A percentile compares a stretch with the other conserved stretches of the same genome.
phyloP scores from a whole-genome alignment of 2,113 vertebrate genomes.

The Columba janthina region DNA sequence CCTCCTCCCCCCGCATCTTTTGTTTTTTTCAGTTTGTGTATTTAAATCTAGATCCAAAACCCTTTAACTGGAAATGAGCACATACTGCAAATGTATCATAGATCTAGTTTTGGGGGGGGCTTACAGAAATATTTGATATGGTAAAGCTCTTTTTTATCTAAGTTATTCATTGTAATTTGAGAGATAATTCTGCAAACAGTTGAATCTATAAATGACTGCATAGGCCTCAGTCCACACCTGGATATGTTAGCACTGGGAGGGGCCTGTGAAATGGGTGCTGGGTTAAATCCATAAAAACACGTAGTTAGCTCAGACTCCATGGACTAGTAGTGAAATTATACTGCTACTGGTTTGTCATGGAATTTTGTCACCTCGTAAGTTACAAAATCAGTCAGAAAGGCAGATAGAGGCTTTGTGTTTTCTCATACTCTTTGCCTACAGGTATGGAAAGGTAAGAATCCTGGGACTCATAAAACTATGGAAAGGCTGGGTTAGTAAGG shows the following conservation, averaged over 20 bases:
- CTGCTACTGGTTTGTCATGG: neutral
- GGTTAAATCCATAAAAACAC: neutral
- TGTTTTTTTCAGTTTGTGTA: neutral
- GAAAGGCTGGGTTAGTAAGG: neutral
- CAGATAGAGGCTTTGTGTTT: neutral
- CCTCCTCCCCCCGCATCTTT: neutral
- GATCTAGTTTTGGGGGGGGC: neutral
- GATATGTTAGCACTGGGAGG: neutral
- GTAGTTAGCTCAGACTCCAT: neutral
- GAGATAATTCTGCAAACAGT: neutral
- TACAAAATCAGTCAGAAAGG: neutral
- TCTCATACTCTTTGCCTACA: neutral
- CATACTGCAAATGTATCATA: neutral
- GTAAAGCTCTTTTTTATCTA: neutral
- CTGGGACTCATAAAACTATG: neutral
- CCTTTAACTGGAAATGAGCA: neutral
- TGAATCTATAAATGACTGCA: neutral
- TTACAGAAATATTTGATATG: neutral
- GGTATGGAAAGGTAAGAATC: neutral
- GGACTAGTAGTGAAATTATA: neutral
- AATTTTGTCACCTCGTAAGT: neutral
- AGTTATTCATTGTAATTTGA: neutral
- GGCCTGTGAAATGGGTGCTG: neutral
- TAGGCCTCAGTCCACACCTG: neutral
- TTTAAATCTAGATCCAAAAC: neutral